Conservation (phyloP, 2,888 invertebrate genomes). For the Synanthedon vespiformis region DNA sequence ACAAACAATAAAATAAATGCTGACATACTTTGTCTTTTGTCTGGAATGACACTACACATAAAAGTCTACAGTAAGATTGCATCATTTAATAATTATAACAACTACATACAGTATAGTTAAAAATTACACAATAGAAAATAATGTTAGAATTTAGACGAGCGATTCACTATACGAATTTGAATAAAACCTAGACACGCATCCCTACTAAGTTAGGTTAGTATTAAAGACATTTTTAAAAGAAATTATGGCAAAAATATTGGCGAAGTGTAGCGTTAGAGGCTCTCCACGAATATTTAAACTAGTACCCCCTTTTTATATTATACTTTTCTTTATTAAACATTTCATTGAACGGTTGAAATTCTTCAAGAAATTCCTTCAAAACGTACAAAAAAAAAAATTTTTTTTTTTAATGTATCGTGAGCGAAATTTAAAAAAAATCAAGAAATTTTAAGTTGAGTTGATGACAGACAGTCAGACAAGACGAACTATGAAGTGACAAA, state of each 20-base stretch:
- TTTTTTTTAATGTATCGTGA: no score
- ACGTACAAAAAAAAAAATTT: no score
- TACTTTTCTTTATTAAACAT: no score
- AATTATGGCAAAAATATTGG: conserved; percentile 67
- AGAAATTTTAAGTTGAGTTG: no score
- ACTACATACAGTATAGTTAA: conserved; percentile 18
- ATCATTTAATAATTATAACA: conserved; percentile 28
- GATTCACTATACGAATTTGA: conserved; percentile 31
- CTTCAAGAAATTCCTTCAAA: no score
- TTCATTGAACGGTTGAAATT: no score
- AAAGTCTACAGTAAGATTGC: conserved; percentile 12
- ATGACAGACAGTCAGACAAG: no score
- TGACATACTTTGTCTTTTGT: conserved; percentile 63
- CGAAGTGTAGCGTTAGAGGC: conserved; percentile 45
- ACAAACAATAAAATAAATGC: conserved; percentile 69
- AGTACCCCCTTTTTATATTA: conserved; percentile 22
- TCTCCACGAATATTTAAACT: conserved; percentile 44
- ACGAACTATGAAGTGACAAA: no score
- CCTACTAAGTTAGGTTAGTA: conserved; percentile 43
- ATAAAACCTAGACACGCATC: conserved; percentile 28
- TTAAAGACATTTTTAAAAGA: conserved; percentile 36
- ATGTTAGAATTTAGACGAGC: conserved; percentile 43
- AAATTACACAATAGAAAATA: conserved; percentile 30
- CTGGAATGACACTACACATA: conserved; percentile 61
- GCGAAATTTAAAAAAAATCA: no score